Conservation (phyloP, 2,797 vertebrate species). For the Geotrypetes seraphini region DNA sequence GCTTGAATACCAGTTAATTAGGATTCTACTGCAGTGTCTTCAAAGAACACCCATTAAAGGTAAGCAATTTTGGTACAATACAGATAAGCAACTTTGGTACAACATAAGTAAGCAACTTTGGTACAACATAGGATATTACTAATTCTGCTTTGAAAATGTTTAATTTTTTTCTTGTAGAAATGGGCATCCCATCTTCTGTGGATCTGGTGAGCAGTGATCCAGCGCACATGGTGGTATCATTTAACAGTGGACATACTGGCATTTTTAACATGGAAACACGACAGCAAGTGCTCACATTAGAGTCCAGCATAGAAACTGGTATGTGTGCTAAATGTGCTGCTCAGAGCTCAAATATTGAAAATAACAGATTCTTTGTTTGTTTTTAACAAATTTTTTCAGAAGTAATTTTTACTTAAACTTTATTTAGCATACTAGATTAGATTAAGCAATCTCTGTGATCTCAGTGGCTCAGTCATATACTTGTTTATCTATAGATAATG, state of each 20-base stretch:
- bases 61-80: neutral
- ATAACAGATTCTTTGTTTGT: too few species aligned
- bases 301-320: conserved; percentile 73
- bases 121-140: neutral
- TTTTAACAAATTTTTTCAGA: too few species aligned
- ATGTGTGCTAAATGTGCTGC: conserved; percentile 32
- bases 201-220: conserved; percentile 93
- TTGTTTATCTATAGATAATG: too few species aligned
- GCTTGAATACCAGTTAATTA: too few species aligned
- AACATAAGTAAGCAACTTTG: too few species aligned
- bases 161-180: conserved; percentile 51
- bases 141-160: conserved; percentile 3
- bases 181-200: conserved; percentile 87
- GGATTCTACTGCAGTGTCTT: too few species aligned
- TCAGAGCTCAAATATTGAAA: too few species aligned
- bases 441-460: too few species aligned
- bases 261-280: conserved; percentile 96
- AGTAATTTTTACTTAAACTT: too few species aligned
- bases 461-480: too few species aligned
- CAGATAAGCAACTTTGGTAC: neutral
- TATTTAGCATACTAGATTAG: too few species aligned
- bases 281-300: conserved; percentile 82
- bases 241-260: conserved; percentile 81
- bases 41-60: too few species aligned
- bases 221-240: conserved; percentile 87